phyloP scores from a whole-genome alignment of 1,140 invertebrate species.

The Steinernema feltiae region DNA sequence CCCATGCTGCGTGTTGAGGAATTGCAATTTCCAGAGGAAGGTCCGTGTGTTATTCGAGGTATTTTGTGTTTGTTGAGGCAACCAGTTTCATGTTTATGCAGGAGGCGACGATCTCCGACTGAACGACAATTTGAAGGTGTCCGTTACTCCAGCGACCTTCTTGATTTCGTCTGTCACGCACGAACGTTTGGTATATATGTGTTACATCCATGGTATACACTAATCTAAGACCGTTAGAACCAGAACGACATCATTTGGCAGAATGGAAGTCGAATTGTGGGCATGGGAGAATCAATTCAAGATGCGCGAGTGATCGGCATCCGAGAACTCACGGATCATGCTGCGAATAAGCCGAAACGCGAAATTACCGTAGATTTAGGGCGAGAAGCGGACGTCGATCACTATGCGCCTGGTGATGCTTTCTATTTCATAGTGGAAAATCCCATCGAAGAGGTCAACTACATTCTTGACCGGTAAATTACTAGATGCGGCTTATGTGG shows the following conservation, averaged over 20 bases:
- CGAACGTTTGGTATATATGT: not conserved
- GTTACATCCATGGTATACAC: not conserved
- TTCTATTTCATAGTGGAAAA: constrained; percentile 43
- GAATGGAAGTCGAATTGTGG: constrained; percentile 35
- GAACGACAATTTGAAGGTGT: constrained; percentile 41
- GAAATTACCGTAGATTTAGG: constrained; percentile 40
- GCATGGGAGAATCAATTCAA: not conserved
- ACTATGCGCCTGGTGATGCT: constrained; percentile 43
- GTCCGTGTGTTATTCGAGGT: constrained; percentile 18
- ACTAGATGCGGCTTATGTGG: too few species aligned
- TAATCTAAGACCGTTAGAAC: not conserved
- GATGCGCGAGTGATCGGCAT: constrained; percentile 26
- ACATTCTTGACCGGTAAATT: constrained; percentile 32
- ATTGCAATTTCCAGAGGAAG: constrained; percentile 18
- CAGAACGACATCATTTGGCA: constrained; percentile 30
- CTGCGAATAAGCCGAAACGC: constrained; percentile 28
- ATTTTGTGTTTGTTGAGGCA: not conserved
- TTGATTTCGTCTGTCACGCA: constrained; percentile 29
- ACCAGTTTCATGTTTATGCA: not conserved
- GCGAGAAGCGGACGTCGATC: constrained; percentile 12
- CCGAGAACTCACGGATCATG: constrained; percentile 23
- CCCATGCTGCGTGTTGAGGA: constrained; percentile 12
- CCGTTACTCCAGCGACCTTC: constrained; percentile 29
- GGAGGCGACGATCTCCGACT: not conserved
- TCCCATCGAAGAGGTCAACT: constrained; percentile 37